Percentiles rank a stretch among this genome's conserved stretches.
phyloP scores from a whole-genome alignment of 2,888 invertebrate genomes.

The Tenthredo distinguenda region DNA sequence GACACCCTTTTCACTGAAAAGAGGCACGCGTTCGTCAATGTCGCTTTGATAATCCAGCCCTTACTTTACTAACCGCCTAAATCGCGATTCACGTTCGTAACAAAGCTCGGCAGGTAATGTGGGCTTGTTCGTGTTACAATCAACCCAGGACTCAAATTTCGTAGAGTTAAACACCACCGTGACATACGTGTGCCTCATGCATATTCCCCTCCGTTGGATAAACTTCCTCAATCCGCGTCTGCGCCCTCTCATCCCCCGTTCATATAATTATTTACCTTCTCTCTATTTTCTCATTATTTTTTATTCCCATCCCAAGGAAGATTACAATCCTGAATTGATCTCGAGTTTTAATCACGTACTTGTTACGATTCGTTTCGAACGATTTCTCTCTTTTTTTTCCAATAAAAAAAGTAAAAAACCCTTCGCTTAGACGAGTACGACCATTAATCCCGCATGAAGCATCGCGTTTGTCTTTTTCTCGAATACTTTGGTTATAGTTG shows the following conservation, averaged over 20 bases:
- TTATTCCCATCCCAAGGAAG: neutral
- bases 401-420: too few relatives aligned
- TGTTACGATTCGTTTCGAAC: slow-evolving; percentile 5
- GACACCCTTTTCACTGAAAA: slow-evolving; percentile 25
- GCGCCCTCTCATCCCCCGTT: too few relatives aligned
- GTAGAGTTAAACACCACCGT: slow-evolving; percentile 24
- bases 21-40: slow-evolving; percentile 41
- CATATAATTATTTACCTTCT: neutral
- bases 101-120: slow-evolving; percentile 13
- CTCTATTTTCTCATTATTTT: neutral
- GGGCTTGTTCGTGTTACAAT: slow-evolving; percentile 37
- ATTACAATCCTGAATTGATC: slow-evolving; percentile 3
- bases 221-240: neutral
- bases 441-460: neutral
- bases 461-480: neutral
- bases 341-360: slow-evolving; percentile 19
- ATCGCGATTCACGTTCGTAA: slow-evolving; percentile 35
- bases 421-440: neutral
- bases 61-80: slow-evolving; percentile 30
- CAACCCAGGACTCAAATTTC: slow-evolving; percentile 35
- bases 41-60: slow-evolving; percentile 38
- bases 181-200: neutral
- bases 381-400: neutral
- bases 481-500: neutral
- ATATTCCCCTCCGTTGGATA: neutral